These are phyloP conservation scores for Calycopis cecrops DNA, from an alignment of 1,140 invertebrate genomes.

Conservation along the genomic window DNA sequence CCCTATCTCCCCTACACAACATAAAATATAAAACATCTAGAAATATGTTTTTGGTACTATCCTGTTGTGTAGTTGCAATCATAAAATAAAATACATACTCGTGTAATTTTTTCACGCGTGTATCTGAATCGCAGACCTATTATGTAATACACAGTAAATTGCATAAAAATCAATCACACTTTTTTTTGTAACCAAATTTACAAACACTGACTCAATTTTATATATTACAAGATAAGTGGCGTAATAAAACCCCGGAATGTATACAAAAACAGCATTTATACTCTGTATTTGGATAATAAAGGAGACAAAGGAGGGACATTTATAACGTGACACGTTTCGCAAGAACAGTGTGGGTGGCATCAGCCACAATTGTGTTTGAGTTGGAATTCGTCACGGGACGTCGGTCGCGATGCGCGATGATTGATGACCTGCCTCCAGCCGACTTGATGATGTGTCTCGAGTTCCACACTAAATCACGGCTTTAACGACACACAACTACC, in stretches of 20 bases:
- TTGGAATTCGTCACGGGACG: constrained; percentile 70
- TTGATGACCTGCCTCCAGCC: constrained; percentile 49
- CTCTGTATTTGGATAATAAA: constrained; percentile 3
- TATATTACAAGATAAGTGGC: no score
- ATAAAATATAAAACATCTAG: no score
- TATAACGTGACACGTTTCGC: constrained; percentile 24
- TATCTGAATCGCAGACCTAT: no score
- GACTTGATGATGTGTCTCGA: constrained; percentile 19
- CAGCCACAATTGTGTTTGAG: constrained; percentile 64
- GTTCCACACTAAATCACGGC: constrained; percentile 14
- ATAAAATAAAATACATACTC: no score
- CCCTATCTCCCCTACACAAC: no score
- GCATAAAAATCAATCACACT: no score
- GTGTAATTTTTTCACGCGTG: no score
- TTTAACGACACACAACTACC: constrained; percentile 6
- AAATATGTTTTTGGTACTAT: no score
- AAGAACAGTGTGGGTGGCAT: constrained; percentile 52
- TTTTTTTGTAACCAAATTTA: no score
- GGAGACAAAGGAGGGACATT: constrained; percentile 3
- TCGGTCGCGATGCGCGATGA: constrained; percentile 45
- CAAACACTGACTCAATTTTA: no score
- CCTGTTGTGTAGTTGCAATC: no score
- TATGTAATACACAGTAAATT: no score
- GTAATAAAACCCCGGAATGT: not conserved
- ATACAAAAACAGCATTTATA: not conserved